Percentiles rank a stretch among this genome's conserved stretches.
Evolutionary conservation across 2,797 vertebrate species (phyloP).

Genomic region (Microcaecilia unicolor): DNA sequence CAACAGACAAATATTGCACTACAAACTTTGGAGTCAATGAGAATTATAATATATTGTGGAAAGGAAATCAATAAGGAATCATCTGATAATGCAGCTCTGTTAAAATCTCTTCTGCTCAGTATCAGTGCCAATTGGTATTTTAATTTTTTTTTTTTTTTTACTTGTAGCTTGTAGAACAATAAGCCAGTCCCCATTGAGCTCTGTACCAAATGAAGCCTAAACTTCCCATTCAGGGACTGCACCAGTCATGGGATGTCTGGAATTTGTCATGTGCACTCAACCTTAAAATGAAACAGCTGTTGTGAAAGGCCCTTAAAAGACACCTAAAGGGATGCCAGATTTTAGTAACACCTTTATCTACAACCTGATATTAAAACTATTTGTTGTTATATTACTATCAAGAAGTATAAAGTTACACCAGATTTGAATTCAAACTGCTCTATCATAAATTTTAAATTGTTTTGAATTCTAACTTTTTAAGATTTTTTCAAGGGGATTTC

Average conservation of each 20-base stretch:
- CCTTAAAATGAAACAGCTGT: constrained; percentile 56
- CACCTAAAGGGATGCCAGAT: constrained; percentile 34
- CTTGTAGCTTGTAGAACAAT: constrained; percentile 40
- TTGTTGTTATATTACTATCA: constrained; percentile 23
- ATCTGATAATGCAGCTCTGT: too few species aligned
- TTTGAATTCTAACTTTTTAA: too few species aligned
- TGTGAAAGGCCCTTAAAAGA: constrained; percentile 41
- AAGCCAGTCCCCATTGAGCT: constrained; percentile 40
- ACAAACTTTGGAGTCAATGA: too few species aligned
- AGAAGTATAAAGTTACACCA: constrained; percentile 18
- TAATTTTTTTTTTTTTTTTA: constrained; percentile 48
- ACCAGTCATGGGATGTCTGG: constrained; percentile 38
- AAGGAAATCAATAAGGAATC: too few species aligned
- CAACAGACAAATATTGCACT: too few species aligned
- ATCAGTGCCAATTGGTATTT: constrained; percentile 17
- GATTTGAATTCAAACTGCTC: constrained; percentile 1
- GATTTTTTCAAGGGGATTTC: too few species aligned
- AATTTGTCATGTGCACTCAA: constrained; percentile 52
- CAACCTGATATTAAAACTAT: constrained; percentile 26
- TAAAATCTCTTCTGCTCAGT: constrained; percentile 22
- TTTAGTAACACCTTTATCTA: constrained; percentile 33
- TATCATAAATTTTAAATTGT: too few species aligned
- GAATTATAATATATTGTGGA: too few species aligned
- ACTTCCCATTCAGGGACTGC: constrained; percentile 47
- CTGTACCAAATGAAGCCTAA: constrained; percentile 40